Evolutionary conservation across 2,113 vertebrate species (phyloP).

Genomic region (Cyprinodon brontotheroides): DNA sequence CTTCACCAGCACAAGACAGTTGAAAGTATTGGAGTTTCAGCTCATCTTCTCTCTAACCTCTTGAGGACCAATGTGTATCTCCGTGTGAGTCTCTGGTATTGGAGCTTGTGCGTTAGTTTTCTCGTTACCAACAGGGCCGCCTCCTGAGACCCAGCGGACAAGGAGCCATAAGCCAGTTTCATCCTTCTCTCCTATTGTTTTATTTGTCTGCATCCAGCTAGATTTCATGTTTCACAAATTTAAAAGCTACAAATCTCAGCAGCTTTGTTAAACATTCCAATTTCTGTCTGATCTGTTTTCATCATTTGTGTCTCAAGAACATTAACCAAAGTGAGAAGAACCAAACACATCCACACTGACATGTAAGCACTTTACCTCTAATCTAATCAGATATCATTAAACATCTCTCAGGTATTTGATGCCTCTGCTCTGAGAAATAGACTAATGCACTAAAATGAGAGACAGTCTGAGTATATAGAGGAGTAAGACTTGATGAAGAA

Average conservation of each 20-base stretch:
- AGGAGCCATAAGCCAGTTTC: too few relatives aligned
- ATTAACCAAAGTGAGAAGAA: not conserved
- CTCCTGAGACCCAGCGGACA: too few relatives aligned
- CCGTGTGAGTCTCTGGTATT: too few relatives aligned
- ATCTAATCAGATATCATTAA: conserved; percentile 15
- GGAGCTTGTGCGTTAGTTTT: too few relatives aligned
- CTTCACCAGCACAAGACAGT: too few relatives aligned
- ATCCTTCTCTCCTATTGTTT: not conserved
- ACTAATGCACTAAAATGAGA: not conserved
- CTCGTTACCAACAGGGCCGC: too few relatives aligned
- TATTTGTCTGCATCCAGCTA: conserved; percentile 7
- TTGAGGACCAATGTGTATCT: too few relatives aligned
- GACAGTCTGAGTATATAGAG: not conserved
- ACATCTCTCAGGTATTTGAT: conserved; percentile 52
- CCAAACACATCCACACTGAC: not conserved
- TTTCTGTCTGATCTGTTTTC: not conserved
- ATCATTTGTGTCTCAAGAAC: too few relatives aligned
- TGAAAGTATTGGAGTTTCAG: too few relatives aligned
- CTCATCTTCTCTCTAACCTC: too few relatives aligned
- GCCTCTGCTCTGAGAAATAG: conserved; percentile 61
- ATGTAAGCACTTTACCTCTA: not conserved
- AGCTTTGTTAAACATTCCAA: conserved; percentile 2
- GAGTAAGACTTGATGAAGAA: not conserved
- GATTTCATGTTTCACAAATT: conserved; percentile 27
- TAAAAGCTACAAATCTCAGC: not conserved